Conservation (phyloP, 2,113 vertebrate species). For the Neotragus moschatus region DNA sequence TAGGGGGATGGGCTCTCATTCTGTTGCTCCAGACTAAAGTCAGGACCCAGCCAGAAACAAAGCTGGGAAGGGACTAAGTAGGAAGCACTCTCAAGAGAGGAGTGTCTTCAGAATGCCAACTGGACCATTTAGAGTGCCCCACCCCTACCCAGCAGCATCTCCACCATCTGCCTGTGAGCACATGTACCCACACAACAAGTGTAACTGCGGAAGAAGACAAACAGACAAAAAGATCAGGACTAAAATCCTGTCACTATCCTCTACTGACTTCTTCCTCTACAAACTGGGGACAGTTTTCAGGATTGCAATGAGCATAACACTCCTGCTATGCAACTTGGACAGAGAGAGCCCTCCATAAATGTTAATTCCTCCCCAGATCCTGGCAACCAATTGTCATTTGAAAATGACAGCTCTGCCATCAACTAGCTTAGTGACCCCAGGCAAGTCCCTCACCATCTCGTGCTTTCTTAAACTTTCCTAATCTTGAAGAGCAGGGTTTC, state of each 20-base stretch:
- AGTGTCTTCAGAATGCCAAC: background rate
- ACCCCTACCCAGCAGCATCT: background rate
- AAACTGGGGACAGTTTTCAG: background rate
- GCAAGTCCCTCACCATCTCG: background rate
- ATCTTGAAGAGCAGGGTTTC: background rate
- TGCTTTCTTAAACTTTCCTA: background rate
- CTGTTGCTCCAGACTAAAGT: background rate
- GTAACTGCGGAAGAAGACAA: background rate
- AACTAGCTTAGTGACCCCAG: background rate
- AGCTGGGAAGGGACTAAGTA: background rate
- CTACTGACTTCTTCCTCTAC: background rate
- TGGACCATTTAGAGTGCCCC: background rate
- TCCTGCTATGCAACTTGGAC: background rate
- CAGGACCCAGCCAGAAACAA: background rate
- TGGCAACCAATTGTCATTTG: background rate
- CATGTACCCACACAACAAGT: background rate
- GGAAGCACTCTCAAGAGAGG: background rate
- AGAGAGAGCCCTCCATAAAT: background rate
- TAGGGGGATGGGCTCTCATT: background rate
- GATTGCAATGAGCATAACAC: background rate
- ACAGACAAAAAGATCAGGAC: background rate
- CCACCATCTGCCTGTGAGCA: rapidly evolving
- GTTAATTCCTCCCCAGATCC: background rate
- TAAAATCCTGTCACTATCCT: background rate
- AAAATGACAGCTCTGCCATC: background rate